Base-by-base conservation (phyloP, 2,113 vertebrate genomes). In the Atlantisia rogersi region DNA sequence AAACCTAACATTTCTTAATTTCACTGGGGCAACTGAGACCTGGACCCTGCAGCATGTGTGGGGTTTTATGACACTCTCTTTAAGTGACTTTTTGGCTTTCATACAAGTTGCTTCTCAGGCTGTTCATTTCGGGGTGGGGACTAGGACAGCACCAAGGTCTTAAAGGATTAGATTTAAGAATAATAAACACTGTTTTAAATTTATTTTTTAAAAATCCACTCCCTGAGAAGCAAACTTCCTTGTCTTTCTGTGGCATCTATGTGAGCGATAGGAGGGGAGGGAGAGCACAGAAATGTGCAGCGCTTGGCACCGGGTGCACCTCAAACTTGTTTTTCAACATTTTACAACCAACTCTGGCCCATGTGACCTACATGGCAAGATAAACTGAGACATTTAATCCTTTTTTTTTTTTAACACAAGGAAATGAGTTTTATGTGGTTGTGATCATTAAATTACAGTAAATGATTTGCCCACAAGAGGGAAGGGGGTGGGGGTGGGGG, bases 291-390 rank as follows among this genome's bases (percentile, higher is more conserved):
- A 94, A 96, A 86, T 53, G 69, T 93, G 77, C 85, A 84, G 95
- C 22, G 31, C 79, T 86, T 98, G 98, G 98, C 97, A 90, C 92
- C 15, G 6, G 29, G 77, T 67, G 70, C 83, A 52, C 56, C 96
- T 91, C 89, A 94, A 97, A 97, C 98, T 79, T 12, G 91, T 97
- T 96, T 88, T 95, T 96, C 98, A 92, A 96, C 98, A 96, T 98
- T 97, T 97, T 92, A 62, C 70, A 94, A 96, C 82, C 78, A 84
- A 53, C 92, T 91, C 82, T 53, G 44, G 73, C 87, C 96, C 96
- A 95, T 62, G 93, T 96, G 96, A 97, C 94, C 40, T 82, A 64
- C 14, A 28, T 88, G 88, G 95, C 97, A 97, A 97, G 96, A 95
- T 84, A 97, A 98, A 90, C 92, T 14, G 40, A 94, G 92, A 90